Base-by-base conservation (phyloP, 2,113 vertebrate genomes). In the Gracilinanus agilis region DNA sequence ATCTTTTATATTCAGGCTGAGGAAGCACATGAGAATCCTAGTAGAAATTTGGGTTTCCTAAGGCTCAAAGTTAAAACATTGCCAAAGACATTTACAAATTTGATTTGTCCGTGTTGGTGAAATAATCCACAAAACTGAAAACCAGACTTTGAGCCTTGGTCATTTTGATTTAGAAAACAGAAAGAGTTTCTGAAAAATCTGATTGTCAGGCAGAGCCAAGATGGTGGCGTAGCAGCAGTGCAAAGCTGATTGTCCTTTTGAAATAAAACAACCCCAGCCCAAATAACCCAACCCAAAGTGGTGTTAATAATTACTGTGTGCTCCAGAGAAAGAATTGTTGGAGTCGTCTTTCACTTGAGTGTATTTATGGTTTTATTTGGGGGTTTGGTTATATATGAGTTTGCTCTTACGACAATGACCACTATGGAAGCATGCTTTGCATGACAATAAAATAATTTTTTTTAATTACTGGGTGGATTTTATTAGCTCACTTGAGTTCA, bases 131-230 rank as follows among this genome's bases (percentile, higher is more conserved):
- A 75, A 98, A 97, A 97, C 94, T 93, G 34, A 96, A 98, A 98
- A 96, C 16, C 98, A 98, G 98, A 98, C 88, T 94, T 88, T 0
- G 0, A 89, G 61, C 56, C 94, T 94, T 3, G 83, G 91, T 93
- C 93, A 94, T 89, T 90, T 75, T 98, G 96, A 98, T 96, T 95
- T 83, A 96, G 96, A 98, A 98, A 98, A 93, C 98, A 98, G 98
- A 98, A 97, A 55, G 61, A 53, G 53, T 29, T 93, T 96, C 96
- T 92, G 19, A 94, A 53, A 49, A 95, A 93, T 54, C 29, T 9
- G 9, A 0, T 44, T 75, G 94, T 94, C 94, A n/a, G n/a, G n/a
- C n/a, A n/a, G n/a, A n/a, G n/a, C n/a, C n/a, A n/a, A n/a, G n/a
- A n/a, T n/a, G n/a, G n/a, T n/a, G n/a, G n/a, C n/a, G n/a, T n/a